Evolutionary conservation across 2,797 vertebrate species (phyloP), one percentile per base, ranked within the genome.

Genomic region (Oreochromis grahami): DNA sequence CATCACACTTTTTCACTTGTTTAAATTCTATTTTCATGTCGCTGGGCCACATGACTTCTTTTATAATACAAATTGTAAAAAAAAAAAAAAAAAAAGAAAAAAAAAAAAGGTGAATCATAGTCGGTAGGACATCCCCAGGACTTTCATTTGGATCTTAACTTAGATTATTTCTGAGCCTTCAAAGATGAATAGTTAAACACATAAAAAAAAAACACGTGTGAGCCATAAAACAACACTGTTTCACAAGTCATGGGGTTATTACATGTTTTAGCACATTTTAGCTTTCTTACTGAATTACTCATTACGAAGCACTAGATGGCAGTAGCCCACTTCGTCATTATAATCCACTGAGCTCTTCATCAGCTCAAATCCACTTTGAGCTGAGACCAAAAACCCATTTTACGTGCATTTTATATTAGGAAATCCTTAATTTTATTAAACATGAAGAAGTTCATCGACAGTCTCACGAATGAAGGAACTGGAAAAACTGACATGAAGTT

Each of bases 221-320:
- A 43, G 41, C 24, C 26, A 50, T 74, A 29, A 74, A 72, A 17
- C 2, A 5, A 0, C 43, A n/a, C 17, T 19, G 34, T 74, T 50
- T 74, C 8, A n/a, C 17, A 50, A 48, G 11, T 34, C 26, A 74
- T n/a, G 45, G 3, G 4, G 48, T 74, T 50, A 65, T 32, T 50
- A 32, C 43, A 34, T n/a, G 17, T 50, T 51, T 74, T n/a, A 50
- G 15, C 26, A 32, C 24, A 72, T 45, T 72, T 72, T 48, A 29
- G 21, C 9, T 74, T 74, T 74, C 68, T 74, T 19, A 74, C 4
- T 74, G 24, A 74, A 34, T 50, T 50, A 34, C 10, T 74, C 55
- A 68, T 10, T 79, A 53, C 13, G 15, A 24, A 74, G 19, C 93
- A 88, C 85, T 87, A 94, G 93, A 86, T 90, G 93, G 93, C 89